A percentile compares a stretch with the other conserved stretches of the same genome.
Evolutionary conservation across 2,113 vertebrate species (phyloP).

Genomic region (Melozone crissalis): DNA sequence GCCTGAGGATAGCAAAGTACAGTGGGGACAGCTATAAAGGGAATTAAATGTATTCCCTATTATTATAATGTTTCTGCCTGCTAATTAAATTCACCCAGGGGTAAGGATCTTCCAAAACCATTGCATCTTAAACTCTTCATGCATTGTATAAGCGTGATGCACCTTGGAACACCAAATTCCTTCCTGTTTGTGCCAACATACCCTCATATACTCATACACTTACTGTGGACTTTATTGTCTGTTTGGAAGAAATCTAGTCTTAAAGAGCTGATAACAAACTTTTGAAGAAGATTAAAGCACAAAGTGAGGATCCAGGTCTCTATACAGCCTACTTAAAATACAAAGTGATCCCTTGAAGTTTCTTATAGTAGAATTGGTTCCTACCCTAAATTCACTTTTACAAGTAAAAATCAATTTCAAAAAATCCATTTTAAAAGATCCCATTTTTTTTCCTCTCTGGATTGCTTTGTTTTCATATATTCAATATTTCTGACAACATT

Average conservation of each 20-base stretch:
- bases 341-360: not conserved
- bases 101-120: not conserved
- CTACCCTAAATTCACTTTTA: not conserved
- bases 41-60: not conserved
- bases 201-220: no score
- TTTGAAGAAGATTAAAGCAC: not conserved
- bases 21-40: not conserved
- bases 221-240: not conserved
- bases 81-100: not conserved
- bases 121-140: not conserved
- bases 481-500: not conserved
- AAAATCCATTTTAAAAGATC: not conserved
- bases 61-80: not conserved
- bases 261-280: not conserved
- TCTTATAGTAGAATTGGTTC: not conserved
- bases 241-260: not conserved
- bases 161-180: not conserved
- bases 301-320: not conserved
- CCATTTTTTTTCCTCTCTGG: not conserved
- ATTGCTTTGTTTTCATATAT: not conserved
- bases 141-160: not conserved
- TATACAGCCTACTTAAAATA: not conserved
- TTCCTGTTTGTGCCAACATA: not conserved
- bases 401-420: not conserved
- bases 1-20: not conserved